Conservation (phyloP, 2,888 invertebrate species). For the Theodoxus fluviatilis region DNA sequence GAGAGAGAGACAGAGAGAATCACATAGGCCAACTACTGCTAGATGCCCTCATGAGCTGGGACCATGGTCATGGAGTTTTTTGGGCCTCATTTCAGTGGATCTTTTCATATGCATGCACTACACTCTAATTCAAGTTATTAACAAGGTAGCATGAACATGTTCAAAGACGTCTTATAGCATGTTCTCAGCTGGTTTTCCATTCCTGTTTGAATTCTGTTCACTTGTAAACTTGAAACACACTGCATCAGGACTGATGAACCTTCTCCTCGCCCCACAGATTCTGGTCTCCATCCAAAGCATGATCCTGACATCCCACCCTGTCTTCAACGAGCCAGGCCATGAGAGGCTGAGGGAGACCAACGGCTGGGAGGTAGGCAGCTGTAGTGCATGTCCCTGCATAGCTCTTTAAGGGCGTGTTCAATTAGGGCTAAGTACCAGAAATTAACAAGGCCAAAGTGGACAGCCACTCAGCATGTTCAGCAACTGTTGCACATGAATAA, state of each 20-base stretch:
- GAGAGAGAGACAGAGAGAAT: too few relatives aligned
- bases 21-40: too few relatives aligned
- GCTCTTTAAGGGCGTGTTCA: too few relatives aligned
- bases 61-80: too few relatives aligned
- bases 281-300: constrained; percentile 38
- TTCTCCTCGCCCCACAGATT: constrained; percentile 28
- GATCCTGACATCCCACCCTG: constrained; percentile 36
- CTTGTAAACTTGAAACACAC: background rate
- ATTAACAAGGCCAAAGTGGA: too few relatives aligned
- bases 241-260: background rate
- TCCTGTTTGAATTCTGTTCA: background rate
- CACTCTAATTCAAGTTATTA: background rate
- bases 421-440: too few relatives aligned
- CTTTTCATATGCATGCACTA: background rate
- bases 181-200: background rate
- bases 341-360: constrained; percentile 32
- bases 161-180: background rate
- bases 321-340: constrained; percentile 40
- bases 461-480: too few relatives aligned
- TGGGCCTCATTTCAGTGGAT: background rate
- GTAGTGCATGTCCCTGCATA: too few relatives aligned
- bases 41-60: too few relatives aligned
- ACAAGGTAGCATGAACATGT: background rate
- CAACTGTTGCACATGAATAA: too few relatives aligned
- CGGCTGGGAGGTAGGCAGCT: constrained; percentile 31